These are phyloP conservation scores for Coelopa pilipes DNA, from an alignment of 2,888 invertebrate genomes.

Conservation along the genomic window DNA sequence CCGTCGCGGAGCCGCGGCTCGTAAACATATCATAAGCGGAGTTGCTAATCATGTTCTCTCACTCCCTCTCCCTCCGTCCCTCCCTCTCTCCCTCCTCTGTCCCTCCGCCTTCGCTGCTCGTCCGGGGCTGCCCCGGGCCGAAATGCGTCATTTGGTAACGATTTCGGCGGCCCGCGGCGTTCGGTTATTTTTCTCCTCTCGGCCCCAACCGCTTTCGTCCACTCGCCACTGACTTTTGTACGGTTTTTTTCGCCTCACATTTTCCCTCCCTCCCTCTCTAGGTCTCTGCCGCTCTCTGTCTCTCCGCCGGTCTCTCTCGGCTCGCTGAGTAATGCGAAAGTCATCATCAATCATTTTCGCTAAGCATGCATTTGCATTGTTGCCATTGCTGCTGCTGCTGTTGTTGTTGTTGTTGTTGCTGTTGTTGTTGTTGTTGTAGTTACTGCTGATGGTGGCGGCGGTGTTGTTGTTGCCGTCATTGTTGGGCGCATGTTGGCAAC, in stretches of 20 bases:
- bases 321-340: constrained; percentile 16
- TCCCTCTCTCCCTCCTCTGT: background rate
- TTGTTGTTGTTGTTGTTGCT: no score
- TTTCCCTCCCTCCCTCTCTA: background rate
- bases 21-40: constrained; percentile 21
- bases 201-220: no score
- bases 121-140: background rate
- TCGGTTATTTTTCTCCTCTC: background rate
- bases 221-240: background rate
- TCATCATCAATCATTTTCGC: constrained; percentile 29
- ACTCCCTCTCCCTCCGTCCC: no score
- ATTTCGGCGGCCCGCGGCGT: constrained; percentile 27
- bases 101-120: background rate
- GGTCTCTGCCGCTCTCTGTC: background rate
- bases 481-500: constrained; percentile 21
- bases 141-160: constrained; percentile 21
- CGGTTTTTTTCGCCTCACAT: background rate
- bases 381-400: background rate
- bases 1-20: background rate
- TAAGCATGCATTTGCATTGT: constrained; percentile 10
- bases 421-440: no score
- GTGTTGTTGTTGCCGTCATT: no score
- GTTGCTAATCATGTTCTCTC: background rate
- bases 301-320: background rate
- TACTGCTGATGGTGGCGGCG: no score